Evolutionary conservation across 2,888 invertebrate species (phyloP).

Genomic region (Ectobius pallidus): DNA sequence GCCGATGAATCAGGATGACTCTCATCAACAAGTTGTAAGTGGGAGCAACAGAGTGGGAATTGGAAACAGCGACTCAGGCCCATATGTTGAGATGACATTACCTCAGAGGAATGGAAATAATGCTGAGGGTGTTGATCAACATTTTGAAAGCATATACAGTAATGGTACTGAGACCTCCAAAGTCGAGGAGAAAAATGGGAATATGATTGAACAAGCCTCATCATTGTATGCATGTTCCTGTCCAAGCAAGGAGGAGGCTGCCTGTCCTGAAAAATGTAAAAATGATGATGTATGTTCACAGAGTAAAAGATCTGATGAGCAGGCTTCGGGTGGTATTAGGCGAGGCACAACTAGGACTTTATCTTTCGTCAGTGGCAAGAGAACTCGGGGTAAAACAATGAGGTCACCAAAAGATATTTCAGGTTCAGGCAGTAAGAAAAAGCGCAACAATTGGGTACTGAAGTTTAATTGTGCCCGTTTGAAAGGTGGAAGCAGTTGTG

Average conservation of each 20-base stretch:
- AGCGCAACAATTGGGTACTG: conserved; percentile 50
- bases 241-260: background rate
- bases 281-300: conserved; percentile 8
- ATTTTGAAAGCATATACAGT: conserved; percentile 47
- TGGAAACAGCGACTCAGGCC: background rate
- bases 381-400: conserved; percentile 43
- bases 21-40: conserved; percentile 2
- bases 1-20: conserved; percentile 32
- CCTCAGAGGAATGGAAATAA: conserved; percentile 37
- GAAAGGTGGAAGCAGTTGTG: conserved; percentile 40
- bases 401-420: conserved; percentile 44
- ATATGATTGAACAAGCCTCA: conserved; percentile 22
- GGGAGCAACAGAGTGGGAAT: background rate
- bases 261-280: conserved; percentile 10
- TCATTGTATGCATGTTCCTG: conserved; percentile 29
- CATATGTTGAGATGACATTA: background rate
- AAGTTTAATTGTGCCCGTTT: conserved; percentile 48
- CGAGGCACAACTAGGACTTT: conserved; percentile 35
- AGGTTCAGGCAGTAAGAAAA: conserved; percentile 46
- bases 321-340: conserved; percentile 2
- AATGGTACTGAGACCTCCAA: conserved; percentile 39
- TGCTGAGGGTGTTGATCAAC: conserved; percentile 44
- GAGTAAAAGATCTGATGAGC: conserved; percentile 31
- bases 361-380: conserved; percentile 41
- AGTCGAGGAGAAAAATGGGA: conserved; percentile 41